These are phyloP conservation scores for Hipparchia sbordonii DNA, from an alignment of 2,888 invertebrate species.

Conservation along the genomic window DNA sequence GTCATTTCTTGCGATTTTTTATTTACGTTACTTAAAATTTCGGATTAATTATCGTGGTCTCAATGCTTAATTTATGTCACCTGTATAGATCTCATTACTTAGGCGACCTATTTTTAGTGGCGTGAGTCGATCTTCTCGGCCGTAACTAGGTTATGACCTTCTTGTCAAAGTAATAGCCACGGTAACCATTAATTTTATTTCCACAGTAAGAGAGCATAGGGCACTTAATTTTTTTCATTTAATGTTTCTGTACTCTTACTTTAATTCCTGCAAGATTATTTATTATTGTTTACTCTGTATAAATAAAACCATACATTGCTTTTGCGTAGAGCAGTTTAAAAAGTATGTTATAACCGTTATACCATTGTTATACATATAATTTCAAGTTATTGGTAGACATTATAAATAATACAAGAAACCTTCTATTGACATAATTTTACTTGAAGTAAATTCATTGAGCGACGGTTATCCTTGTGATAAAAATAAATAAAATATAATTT, in stretches of 20 bases:
- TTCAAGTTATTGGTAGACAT: too few species aligned
- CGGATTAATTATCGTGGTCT: background rate
- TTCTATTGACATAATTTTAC: too few species aligned
- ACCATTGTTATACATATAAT: too few species aligned
- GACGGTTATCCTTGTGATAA: too few species aligned
- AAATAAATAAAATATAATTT: constrained; percentile 1
- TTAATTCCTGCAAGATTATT: too few species aligned
- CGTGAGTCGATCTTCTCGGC: constrained; percentile 22
- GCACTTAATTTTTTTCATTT: background rate
- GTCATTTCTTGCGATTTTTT: background rate
- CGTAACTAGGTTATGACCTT: constrained; percentile 22
- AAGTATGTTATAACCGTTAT: too few species aligned
- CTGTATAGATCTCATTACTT: constrained; percentile 30
- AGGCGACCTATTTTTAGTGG: constrained; percentile 23
- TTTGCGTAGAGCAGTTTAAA: too few species aligned
- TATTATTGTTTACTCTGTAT: too few species aligned
- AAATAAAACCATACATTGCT: too few species aligned
- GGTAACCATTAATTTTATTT: constrained; percentile 10
- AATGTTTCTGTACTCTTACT: background rate
- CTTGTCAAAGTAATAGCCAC: constrained; percentile 4
- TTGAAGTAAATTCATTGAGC: too few species aligned
- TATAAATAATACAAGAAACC: too few species aligned
- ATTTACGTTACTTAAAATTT: background rate
- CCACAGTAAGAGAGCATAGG: constrained; percentile 3
- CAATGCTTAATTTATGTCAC: constrained; percentile 10